phyloP scores from a whole-genome alignment of 1,140 invertebrate genomes.

The Trypoxylus dichotomus region DNA sequence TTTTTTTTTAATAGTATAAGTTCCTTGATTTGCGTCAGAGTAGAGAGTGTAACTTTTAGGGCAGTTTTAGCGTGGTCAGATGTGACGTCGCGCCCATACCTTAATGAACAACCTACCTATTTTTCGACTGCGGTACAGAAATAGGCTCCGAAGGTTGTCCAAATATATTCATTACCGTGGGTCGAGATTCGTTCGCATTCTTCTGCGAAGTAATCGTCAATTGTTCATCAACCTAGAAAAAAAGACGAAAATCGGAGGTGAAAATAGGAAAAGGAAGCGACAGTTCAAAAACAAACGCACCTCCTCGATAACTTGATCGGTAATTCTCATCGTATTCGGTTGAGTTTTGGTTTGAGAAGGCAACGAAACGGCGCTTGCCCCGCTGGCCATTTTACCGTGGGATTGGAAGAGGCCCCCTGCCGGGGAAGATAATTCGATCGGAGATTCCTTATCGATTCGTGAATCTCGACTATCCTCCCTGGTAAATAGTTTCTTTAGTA shows the following conservation, averaged over 20 bases:
- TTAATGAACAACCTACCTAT: constrained; percentile 35
- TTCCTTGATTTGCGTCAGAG: too few relatives aligned
- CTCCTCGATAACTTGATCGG: constrained; percentile 78
- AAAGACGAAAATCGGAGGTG: neutral
- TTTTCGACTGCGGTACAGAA: constrained; percentile 50
- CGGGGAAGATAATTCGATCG: constrained; percentile 46
- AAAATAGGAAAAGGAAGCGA: neutral
- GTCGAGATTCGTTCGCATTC: constrained; percentile 58
- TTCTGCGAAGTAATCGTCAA: constrained; percentile 73
- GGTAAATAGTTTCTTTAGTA: constrained; percentile 74
- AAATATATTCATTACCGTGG: constrained; percentile 62
- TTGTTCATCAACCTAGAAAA: constrained; percentile 71
- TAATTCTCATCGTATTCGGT: constrained; percentile 57
- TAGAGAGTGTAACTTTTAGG: too few relatives aligned
- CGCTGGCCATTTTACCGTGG: constrained; percentile 46
- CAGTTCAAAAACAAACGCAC: constrained; percentile 41
- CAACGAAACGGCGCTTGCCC: neutral
- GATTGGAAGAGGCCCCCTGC: constrained; percentile 41
- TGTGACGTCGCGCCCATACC: too few relatives aligned
- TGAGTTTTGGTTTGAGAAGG: neutral
- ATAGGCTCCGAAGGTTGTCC: constrained; percentile 55
- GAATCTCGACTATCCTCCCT: constrained; percentile 58
- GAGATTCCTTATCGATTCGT: constrained; percentile 44
- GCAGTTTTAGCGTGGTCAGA: too few relatives aligned
- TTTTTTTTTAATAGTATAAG: too few relatives aligned